phyloP scores from a whole-genome alignment of 1,140 invertebrate genomes.

The Galendromus occidentalis region DNA sequence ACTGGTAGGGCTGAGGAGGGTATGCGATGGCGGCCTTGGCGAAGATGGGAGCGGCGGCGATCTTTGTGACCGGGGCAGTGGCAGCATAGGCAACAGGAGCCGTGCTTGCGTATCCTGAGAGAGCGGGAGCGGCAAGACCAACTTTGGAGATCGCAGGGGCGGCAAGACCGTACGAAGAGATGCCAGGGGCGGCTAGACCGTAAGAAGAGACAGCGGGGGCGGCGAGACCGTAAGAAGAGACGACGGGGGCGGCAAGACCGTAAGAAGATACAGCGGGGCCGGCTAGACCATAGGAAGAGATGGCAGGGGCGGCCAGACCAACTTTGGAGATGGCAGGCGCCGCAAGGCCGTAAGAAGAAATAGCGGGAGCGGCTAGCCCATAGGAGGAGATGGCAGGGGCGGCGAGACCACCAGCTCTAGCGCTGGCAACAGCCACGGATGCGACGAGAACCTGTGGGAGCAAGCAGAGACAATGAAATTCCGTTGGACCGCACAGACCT shows the following conservation, averaged over 20 bases:
- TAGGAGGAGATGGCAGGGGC: not conserved
- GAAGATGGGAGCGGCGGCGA: not conserved
- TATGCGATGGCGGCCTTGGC: slow-evolving; percentile 17
- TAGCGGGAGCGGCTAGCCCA: no score
- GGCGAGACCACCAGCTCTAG: not conserved
- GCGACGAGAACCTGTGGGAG: not conserved
- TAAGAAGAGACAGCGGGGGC: not conserved
- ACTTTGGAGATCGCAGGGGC: not conserved
- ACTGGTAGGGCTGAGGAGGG: slow-evolving; percentile 18
- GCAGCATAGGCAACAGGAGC: not conserved
- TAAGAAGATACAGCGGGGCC: not conserved
- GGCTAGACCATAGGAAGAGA: not conserved
- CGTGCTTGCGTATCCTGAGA: not conserved
- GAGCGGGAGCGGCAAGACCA: not conserved
- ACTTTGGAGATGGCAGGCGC: no score
- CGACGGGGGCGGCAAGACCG: not conserved
- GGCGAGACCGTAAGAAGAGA: not conserved
- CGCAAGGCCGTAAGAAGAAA: no score
- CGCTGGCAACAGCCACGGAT: not conserved
- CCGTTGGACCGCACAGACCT: no score
- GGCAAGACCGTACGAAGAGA: not conserved
- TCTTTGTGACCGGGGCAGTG: not conserved
- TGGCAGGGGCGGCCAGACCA: no score
- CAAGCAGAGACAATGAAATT: no score
- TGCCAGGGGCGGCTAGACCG: not conserved